Base-by-base conservation (phyloP, 2,797 vertebrate species). In the Cyprinodon diabolis region DNA sequence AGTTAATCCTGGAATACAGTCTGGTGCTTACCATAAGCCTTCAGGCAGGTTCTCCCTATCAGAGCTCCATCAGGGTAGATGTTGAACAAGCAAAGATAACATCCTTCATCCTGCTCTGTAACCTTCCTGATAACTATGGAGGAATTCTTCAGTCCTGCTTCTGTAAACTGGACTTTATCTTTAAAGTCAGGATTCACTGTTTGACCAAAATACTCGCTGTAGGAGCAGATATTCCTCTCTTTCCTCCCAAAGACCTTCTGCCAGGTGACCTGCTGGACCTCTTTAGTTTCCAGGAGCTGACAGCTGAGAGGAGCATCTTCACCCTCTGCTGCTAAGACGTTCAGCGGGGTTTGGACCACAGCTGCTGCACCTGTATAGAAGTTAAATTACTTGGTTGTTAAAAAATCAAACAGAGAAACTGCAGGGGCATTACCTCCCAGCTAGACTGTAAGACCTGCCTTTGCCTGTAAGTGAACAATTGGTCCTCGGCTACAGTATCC, bases 11-110 rank as follows among this genome's bases (percentile, higher is more conserved):
- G 7, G 14, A 3, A 30, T 30, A 30, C 30, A 30, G 30, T 30
- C 30, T 30, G 30, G 30, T 30, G 2, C 30, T 30, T 30, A 51
- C 85, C 89, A 14, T 79, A 72, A 10, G 82, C 25, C 0, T 54
- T 8, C 13, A 92, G 70, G 30, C 86, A 89, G 45, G 76, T 85
- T 35, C 0, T 37, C 2, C 66, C 82, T 3, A 0, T 47, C 10
- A 85, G 4, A 51, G 75, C 58, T 17, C 83, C 84, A 0, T 82
- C 69, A 57, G 86, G 78, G 14, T 66, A 74, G 2, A 52, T 49
- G 54, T 78, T 87, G 47, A 90, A 88, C 80, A 87, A 1, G 68
- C 90, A 91, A 1, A 0, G 23, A 51, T 87, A 90, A 66, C 83
- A 89, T 13, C 71, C 67, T 73, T 83, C 66, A 52, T 90, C 88